A percentile compares a stretch with the other conserved stretches of the same genome.
These are phyloP conservation scores for Pyrrhia umbra DNA, from an alignment of 2,888 invertebrate genomes.

Conservation along the genomic window DNA sequence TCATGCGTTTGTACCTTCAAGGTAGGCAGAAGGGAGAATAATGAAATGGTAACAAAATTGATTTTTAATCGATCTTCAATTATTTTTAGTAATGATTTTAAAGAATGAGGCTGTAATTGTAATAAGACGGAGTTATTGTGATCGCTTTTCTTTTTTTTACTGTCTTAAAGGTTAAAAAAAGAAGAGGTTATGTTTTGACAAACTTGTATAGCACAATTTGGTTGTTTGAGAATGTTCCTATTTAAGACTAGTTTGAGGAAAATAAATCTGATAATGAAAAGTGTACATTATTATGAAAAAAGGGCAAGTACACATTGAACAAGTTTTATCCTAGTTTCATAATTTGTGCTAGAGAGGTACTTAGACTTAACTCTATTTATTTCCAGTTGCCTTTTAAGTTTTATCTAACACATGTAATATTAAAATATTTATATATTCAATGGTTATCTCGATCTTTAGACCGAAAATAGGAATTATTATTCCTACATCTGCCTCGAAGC, in stretches of 20 bases:
- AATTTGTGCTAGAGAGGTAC: background rate
- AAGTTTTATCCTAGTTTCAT: background rate
- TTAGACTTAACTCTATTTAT: background rate
- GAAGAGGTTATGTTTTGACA: no score
- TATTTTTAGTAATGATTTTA: background rate
- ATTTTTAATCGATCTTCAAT: background rate
- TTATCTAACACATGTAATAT: slow-evolving; percentile 5
- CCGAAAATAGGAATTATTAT: slow-evolving; percentile 26
- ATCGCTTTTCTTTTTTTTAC: no score
- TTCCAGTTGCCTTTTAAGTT: background rate
- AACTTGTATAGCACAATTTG: no score
- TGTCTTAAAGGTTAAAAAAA: no score
- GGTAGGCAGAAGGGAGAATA: slow-evolving; percentile 12
- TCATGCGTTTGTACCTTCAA: slow-evolving; percentile 26
- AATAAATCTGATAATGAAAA: no score
- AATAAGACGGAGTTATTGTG: no score
- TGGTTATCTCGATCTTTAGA: slow-evolving; percentile 33
- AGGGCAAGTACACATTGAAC: no score
- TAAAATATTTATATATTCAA: slow-evolving; percentile 7
- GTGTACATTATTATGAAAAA: no score
- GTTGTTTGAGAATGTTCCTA: no score
- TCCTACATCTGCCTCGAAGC: slow-evolving; percentile 31
- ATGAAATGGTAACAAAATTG: background rate
- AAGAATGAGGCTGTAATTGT: no score
- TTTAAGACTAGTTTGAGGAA: no score